phyloP scores from a whole-genome alignment of 2,888 invertebrate genomes.

The Dioctria rufipes region DNA sequence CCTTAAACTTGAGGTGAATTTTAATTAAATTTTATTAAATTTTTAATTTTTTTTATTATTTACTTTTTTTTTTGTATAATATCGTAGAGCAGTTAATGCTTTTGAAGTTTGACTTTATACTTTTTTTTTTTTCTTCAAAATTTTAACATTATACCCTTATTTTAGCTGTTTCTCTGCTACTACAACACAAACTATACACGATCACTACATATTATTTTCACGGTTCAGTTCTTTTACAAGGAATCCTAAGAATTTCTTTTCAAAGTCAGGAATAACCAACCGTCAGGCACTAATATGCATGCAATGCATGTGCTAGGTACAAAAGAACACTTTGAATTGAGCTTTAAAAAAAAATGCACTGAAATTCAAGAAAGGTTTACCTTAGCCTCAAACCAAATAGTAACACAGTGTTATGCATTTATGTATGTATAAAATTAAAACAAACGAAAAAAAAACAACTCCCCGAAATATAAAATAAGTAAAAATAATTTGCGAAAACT shows the following conservation, averaged over 20 bases:
- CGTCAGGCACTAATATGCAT: background rate
- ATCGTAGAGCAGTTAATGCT: background rate
- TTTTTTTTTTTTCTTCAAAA: too few relatives aligned
- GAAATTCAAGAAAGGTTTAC: slow-evolving; percentile 33
- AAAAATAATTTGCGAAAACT: slow-evolving; percentile 16
- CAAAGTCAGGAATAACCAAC: slow-evolving; percentile 5
- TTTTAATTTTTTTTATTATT: too few relatives aligned
- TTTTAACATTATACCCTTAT: too few relatives aligned
- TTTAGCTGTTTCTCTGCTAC: background rate
- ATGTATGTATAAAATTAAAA: background rate
- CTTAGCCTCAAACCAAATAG: background rate
- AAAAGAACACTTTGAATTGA: slow-evolving; percentile 20
- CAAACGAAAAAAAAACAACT: too few relatives aligned
- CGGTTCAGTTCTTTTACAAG: slow-evolving; percentile 29
- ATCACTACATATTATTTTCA: slow-evolving; percentile 14
- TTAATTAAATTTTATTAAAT: too few relatives aligned
- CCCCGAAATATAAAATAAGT: background rate
- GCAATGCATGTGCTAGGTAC: background rate
- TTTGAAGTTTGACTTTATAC: background rate
- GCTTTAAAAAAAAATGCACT: slow-evolving; percentile 18
- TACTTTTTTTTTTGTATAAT: too few relatives aligned
- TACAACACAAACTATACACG: background rate
- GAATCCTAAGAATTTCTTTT: slow-evolving; percentile 34
- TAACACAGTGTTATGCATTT: slow-evolving; percentile 38
- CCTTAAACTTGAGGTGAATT: slow-evolving; percentile 22